Conservation (phyloP, 2,113 vertebrate species). For the Monopterus albus region DNA sequence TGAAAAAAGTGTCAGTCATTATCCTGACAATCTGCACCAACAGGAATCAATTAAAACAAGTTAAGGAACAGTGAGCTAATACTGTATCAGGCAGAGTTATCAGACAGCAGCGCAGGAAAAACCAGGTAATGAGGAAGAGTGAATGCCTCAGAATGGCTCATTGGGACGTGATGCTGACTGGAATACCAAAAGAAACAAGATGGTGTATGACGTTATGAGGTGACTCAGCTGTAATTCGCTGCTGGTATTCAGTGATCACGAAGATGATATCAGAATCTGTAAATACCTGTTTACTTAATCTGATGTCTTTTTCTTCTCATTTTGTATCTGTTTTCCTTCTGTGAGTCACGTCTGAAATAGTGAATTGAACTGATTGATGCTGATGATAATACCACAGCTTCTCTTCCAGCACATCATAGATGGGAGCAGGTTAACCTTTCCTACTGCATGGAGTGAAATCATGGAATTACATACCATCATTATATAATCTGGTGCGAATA, state of each 20-base stretch:
- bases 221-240: slow-evolving; percentile 14
- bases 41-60: slow-evolving; percentile 20
- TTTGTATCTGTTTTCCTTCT: neutral
- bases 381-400: slow-evolving; percentile 19
- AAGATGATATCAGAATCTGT: slow-evolving; percentile 23
- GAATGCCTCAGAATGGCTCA: slow-evolving; percentile 24
- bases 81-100: slow-evolving; percentile 6
- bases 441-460: slow-evolving; percentile 10
- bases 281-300: slow-evolving; percentile 12
- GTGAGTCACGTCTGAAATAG: neutral
- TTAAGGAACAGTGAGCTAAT: neutral
- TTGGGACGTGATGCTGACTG: slow-evolving; percentile 22
- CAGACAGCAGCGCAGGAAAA: slow-evolving; percentile 20
- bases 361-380: slow-evolving; percentile 28
- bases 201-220: slow-evolving; percentile 15
- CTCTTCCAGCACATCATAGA: slow-evolving; percentile 37
- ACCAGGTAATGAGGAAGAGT: slow-evolving; percentile 25
- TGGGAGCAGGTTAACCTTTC: slow-evolving; percentile 44
- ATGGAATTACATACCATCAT: slow-evolving; percentile 8
- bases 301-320: neutral
- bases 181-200: slow-evolving; percentile 20
- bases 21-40: slow-evolving; percentile 7
- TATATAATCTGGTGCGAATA: slow-evolving; percentile 29
- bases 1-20: slow-evolving; percentile 12
- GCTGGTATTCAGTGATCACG: neutral